phyloP scores from a whole-genome alignment of 2,113 vertebrate species.

The Pseudopipra pipra region DNA sequence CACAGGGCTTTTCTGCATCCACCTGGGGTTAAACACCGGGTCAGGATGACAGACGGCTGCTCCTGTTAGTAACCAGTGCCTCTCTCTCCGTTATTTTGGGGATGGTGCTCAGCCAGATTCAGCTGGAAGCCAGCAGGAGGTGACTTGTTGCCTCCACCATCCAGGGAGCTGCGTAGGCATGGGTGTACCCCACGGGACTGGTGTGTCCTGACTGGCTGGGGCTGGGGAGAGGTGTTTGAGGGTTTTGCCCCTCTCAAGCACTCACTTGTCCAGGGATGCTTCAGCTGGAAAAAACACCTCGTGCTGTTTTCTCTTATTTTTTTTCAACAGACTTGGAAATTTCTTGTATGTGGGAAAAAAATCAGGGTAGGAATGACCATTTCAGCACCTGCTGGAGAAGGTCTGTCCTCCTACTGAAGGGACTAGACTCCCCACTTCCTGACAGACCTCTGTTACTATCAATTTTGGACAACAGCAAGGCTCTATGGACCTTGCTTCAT shows the following conservation, averaged over 20 bases:
- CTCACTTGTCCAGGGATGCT: background rate
- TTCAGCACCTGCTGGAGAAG: background rate
- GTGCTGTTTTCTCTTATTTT: background rate
- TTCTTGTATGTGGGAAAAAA: background rate
- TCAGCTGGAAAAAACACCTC: background rate
- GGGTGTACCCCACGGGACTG: accelerated
- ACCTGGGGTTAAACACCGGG: background rate
- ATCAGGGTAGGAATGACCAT: background rate
- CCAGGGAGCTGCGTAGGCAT: accelerated
- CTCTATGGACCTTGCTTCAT: background rate
- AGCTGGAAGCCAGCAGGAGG: background rate
- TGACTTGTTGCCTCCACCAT: background rate
- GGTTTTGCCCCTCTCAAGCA: background rate
- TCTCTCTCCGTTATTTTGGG: background rate
- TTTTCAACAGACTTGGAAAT: background rate
- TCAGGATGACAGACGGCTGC: background rate
- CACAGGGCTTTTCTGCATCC: background rate
- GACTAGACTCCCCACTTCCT: background rate
- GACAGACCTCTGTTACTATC: background rate
- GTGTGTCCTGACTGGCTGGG: accelerated
- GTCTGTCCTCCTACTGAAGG: background rate
- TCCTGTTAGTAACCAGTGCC: background rate
- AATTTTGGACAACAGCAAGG: background rate
- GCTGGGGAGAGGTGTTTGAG: background rate
- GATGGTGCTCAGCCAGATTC: background rate